Base-by-base conservation (phyloP, 2,113 vertebrate genomes). In the Craseonycteris thonglongyai region DNA sequence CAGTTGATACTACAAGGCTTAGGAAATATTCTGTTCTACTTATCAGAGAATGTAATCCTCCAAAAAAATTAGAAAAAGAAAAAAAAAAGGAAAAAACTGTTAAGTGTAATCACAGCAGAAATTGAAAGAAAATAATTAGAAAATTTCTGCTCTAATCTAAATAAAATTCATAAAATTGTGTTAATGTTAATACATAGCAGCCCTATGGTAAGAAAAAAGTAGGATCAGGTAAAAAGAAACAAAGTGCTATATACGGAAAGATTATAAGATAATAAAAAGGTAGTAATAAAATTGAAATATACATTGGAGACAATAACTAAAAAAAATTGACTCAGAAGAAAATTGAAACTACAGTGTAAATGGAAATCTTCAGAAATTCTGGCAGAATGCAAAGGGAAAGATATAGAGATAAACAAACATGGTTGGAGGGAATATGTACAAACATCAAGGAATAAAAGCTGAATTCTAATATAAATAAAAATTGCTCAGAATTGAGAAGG, bases 121-220 rank as follows among this genome's bases (percentile, higher is more conserved):
- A 72, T 38, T 79, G n/a, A 89, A 85, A 81, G 28, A 56, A 86
- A 74, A 74, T 18, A 28, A 75, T 69, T 54, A 13, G 21, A 63
- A 88, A 84, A 66, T 49, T 69, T 91, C 21, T 71, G 12, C 47
- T 75, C 47, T 91, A 33, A 86, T 86, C 26, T 78, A 24, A 93
- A 75, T 56, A 78, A 76, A 61, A 86, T 45, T 59, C 11, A 76
- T 38, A 78, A 65, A 42, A 66, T 63, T 26, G 35, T 81, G 16
- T 54, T 84, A 88, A 47, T 93, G n/a, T 38, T 88, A 85, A 72
- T 91, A 40, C 88, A 93, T 26, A 94, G 69, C 7, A 74, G 26
- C 38, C 0, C 10, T 78, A 4, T 81, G 33, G 42, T 82, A 81
- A 83, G 12, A 88, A 78, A 88, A 76, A 72, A 26, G 15, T 38